A percentile compares a stretch with the other conserved stretches of the same genome.
Conservation (phyloP, 2,113 vertebrate species). For the Pyrgilauda ruficollis region DNA sequence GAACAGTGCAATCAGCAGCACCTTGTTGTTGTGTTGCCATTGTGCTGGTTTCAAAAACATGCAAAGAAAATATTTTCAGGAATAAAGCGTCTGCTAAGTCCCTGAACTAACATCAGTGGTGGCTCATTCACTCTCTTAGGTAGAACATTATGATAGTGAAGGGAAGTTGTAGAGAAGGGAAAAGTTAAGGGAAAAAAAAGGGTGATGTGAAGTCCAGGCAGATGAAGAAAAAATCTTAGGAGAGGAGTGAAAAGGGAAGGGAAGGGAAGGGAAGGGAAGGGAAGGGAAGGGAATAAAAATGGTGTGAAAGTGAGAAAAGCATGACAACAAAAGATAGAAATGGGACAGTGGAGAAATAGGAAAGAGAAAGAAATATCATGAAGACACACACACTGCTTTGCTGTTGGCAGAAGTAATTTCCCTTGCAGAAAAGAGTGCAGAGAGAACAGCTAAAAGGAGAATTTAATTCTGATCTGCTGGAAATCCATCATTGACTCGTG, state of each 20-base stretch:
- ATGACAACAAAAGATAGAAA: neutral
- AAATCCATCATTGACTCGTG: constrained; percentile 57
- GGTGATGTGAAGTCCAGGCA: neutral
- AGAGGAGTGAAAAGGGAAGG: neutral
- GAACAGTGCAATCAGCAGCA: neutral
- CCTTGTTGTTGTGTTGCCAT: constrained; percentile 2
- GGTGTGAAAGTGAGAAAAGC: neutral
- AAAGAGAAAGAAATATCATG: neutral
- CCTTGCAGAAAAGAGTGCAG: neutral
- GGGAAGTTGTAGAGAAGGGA: neutral
- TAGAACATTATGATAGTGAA: neutral
- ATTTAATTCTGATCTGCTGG: constrained; percentile 51
- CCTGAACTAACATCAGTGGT: neutral
- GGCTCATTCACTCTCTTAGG: neutral
- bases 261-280: neutral
- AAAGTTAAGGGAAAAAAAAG: neutral
- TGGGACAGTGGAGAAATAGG: neutral
- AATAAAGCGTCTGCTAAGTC: neutral
- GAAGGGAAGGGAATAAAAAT: neutral
- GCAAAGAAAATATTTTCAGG: constrained; percentile 1
- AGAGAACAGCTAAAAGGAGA: constrained; percentile 49
- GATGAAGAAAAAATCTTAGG: neutral
- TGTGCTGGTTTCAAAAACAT: neutral
- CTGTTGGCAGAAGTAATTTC: constrained; percentile 18
- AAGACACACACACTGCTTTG: neutral